A percentile compares a stretch with the other conserved stretches of the same genome.
Conservation (phyloP, 2,113 vertebrate genomes). For the Campylomormyrus numenius region DNA sequence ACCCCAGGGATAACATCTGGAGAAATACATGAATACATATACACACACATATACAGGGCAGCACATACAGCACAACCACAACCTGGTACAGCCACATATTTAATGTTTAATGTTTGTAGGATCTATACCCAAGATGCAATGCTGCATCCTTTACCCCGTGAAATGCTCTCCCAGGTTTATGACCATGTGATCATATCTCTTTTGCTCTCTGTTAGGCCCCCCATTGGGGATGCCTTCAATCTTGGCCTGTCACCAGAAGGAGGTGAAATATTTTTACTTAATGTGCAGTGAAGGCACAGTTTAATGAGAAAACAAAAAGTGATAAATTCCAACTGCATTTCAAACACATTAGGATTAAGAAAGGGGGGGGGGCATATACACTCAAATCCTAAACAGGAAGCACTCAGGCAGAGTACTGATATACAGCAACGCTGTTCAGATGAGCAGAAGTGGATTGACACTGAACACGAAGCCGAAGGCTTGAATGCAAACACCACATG, state of each 20-base stretch:
- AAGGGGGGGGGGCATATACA: not conserved
- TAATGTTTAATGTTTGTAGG: not conserved
- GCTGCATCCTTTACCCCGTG: not conserved
- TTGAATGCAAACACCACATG: not conserved
- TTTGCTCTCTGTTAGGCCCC: not conserved
- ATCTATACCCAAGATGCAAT: not conserved
- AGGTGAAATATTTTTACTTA: not conserved
- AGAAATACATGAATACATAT: not conserved
- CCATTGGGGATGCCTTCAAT: not conserved
- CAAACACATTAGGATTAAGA: not conserved
- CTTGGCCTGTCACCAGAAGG: not conserved
- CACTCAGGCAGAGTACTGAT: not conserved
- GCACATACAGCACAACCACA: not conserved
- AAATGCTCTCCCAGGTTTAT: not conserved
- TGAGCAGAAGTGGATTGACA: not conserved
- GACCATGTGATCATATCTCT: not conserved
- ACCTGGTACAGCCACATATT: not conserved
- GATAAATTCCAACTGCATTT: not conserved
- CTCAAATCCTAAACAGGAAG: not conserved
- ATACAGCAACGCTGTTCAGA: not conserved
- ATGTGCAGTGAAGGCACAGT: not conserved
- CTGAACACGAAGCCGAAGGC: not conserved
- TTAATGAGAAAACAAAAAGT: not conserved
- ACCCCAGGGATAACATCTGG: not conserved
- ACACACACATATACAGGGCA: not conserved